Conservation (phyloP, 53 echinoderm and acorn worm species). For the Astropecten irregularis region DNA sequence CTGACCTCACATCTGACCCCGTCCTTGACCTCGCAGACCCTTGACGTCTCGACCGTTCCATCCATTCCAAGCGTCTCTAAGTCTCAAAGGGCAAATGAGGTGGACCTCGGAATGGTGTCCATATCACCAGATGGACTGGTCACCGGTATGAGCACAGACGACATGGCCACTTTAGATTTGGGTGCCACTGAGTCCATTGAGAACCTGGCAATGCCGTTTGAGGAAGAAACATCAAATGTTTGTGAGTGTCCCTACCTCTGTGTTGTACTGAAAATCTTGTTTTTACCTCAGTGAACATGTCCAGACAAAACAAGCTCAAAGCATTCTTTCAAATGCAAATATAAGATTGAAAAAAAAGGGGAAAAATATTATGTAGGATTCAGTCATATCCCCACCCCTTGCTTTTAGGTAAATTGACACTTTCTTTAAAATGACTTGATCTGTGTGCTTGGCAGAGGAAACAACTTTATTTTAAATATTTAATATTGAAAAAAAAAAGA, state of each 20-base stretch:
- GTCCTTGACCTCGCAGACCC: constrained; percentile 23
- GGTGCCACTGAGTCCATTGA: constrained; percentile 23
- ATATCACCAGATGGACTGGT: constrained; percentile 48
- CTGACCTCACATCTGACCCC: constrained; percentile 25
- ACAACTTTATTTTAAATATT: no score
- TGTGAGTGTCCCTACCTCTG: no score
- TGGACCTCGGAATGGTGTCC: constrained; percentile 36
- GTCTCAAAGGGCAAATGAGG: not conserved
- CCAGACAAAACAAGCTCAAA: not conserved
- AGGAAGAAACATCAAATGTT: constrained; percentile 36
- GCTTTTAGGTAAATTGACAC: not conserved
- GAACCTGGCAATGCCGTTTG: constrained; percentile 29
- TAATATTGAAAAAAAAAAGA: no score
- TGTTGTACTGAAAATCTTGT: no score
- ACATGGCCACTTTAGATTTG: constrained; percentile 50
- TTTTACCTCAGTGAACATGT: no score
- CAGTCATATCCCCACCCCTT: no score
- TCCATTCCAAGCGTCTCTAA: not conserved
- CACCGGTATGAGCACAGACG: constrained; percentile 43
- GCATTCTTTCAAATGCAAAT: not conserved
- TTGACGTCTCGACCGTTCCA: not conserved
- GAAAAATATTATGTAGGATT: no score
- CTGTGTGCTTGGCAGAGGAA: not conserved
- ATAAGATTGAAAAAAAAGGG: not conserved
- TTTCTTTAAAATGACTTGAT: not conserved